These are phyloP conservation scores for Formica exsecta DNA, from an alignment of 1,140 invertebrate genomes.

Conservation along the genomic window DNA sequence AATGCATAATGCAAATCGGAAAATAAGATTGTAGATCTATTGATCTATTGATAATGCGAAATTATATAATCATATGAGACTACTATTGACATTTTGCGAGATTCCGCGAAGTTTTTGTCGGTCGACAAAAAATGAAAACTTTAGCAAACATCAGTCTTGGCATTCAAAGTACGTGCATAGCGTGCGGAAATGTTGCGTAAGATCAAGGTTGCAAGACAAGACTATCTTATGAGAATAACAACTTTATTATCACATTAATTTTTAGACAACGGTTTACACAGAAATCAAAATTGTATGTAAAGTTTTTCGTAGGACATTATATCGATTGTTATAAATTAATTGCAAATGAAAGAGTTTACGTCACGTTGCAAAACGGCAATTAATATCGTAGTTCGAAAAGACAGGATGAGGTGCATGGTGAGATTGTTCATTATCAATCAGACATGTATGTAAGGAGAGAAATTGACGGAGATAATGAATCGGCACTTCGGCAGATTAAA, in stretches of 20 bases:
- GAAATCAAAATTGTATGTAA: neutral
- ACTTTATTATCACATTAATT: neutral
- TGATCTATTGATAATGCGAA: constrained; percentile 17
- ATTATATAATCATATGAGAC: constrained; percentile 8
- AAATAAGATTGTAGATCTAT: constrained; percentile 35
- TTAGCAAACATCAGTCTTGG: neutral
- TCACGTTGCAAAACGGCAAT: constrained; percentile 2
- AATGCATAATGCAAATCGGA: constrained; percentile 13
- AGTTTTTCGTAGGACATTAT: neutral
- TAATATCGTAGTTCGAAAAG: constrained; percentile 15
- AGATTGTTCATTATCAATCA: constrained; percentile 47
- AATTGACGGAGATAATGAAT: constrained; percentile 43
- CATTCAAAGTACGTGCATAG: constrained; percentile 1
- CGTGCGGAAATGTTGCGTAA: constrained; percentile 75
- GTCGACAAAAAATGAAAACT: neutral
- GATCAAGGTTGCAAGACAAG: constrained; percentile 61
- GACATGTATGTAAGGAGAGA: constrained; percentile 6
- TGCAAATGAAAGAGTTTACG: neutral
- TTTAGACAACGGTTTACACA: neutral
- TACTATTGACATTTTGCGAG: neutral
- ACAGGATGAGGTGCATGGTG: neutral
- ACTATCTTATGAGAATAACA: constrained; percentile 28
- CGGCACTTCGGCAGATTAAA: constrained; percentile 44
- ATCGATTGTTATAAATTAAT: neutral
- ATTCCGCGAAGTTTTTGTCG: neutral